phyloP scores from a whole-genome alignment of 2,888 invertebrate species.

The Halictus quadricinctus region DNA sequence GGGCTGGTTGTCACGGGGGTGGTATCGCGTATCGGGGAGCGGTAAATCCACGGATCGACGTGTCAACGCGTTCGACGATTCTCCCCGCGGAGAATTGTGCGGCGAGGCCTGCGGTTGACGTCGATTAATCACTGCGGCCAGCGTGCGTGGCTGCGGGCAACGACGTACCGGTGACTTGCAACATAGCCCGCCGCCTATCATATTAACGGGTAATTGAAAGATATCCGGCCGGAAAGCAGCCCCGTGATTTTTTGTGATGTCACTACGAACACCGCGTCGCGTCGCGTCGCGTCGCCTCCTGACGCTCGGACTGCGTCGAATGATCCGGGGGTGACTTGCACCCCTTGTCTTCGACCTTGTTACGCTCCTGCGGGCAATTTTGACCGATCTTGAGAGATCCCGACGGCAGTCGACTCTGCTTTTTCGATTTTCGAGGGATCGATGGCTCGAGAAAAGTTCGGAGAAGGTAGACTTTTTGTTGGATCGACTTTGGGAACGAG shows the following conservation, averaged over 20 bases:
- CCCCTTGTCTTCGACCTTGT: conserved; percentile 34
- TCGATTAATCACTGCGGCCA: conserved; percentile 79
- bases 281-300: neutral
- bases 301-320: conserved; percentile 71
- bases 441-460: neutral
- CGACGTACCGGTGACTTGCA: conserved; percentile 81
- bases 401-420: neutral
- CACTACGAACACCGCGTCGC: conserved; percentile 68
- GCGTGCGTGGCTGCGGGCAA: conserved; percentile 77
- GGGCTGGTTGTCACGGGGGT: neutral
- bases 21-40: neutral
- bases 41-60: conserved; percentile 64
- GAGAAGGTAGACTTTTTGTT: neutral
- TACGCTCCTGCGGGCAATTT: neutral
- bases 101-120: conserved; percentile 80
- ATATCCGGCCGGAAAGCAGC: conserved; percentile 80
- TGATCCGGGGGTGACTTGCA: conserved; percentile 80
- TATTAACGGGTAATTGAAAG: conserved; percentile 82
- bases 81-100: conserved; percentile 58
- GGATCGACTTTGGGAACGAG: too few species aligned
- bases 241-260: conserved; percentile 79
- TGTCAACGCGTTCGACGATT: conserved; percentile 70
- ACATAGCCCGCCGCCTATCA: conserved; percentile 77
- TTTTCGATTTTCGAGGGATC: neutral
- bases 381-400: neutral